phyloP scores from a whole-genome alignment of 2,113 vertebrate species.

The Indicator maculatus region DNA sequence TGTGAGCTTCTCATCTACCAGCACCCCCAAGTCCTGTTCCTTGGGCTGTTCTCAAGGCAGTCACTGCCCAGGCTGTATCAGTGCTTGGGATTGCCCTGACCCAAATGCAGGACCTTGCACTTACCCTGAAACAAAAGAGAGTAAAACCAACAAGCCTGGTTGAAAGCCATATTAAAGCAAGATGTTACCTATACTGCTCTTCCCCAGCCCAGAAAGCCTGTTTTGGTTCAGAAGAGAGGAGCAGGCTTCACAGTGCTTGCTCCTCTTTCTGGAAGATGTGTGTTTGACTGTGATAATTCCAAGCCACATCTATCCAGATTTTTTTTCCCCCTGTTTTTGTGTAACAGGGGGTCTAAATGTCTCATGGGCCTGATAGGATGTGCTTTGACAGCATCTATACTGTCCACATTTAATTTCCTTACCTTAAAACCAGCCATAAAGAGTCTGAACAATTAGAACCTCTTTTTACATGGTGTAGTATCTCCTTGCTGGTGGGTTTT shows the following conservation, averaged over 20 bases:
- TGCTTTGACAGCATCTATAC: neutral
- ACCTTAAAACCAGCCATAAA: neutral
- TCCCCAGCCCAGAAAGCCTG: constrained; percentile 7
- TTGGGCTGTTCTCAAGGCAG: too few relatives aligned
- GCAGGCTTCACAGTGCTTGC: neutral
- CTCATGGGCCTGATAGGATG: neutral
- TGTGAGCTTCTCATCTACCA: too few relatives aligned
- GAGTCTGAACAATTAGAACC: neutral
- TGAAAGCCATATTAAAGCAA: constrained; percentile 37
- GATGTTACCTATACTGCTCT: neutral
- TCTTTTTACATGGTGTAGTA: neutral
- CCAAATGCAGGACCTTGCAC: too few relatives aligned
- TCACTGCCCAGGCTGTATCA: too few relatives aligned
- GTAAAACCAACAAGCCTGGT: neutral
- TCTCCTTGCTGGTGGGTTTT: neutral
- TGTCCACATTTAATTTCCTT: neutral
- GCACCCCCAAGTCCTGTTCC: too few relatives aligned
- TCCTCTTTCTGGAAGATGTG: neutral
- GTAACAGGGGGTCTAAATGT: neutral
- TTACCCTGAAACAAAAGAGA: constrained; percentile 26
- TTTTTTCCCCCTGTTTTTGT: neutral
- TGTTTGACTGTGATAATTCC: neutral
- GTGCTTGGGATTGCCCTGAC: too few relatives aligned
- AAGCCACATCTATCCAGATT: neutral
- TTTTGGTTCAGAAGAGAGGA: neutral